Base-by-base conservation (phyloP, 2,888 invertebrate genomes). In the Tribolium freemani region DNA sequence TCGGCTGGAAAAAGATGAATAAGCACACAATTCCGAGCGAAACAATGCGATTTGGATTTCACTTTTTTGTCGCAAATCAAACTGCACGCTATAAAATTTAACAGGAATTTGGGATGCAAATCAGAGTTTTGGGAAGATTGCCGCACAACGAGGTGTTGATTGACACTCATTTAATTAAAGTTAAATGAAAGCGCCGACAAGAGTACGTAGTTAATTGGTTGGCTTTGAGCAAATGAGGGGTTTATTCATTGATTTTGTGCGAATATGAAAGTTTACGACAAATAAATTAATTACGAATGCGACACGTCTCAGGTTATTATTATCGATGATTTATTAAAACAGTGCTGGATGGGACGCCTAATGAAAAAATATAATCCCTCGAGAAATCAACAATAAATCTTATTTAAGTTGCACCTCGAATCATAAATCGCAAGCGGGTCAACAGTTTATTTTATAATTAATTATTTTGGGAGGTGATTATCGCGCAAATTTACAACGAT, bases 281-380 rank as follows among this genome's bases (percentile, higher is more conserved):
- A 51, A 63, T 60, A 60, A 60, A 60, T 60, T 60, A 44, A 60
- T 60, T 60, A 46, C 10, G 26, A 21, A 54, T 31, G 45, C 48
- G 53, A 13, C 54, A 46, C 38, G 45, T 58, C 21, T 46, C 26
- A 45, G 45, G 16, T 16, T 16, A 5, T 51, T 60, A 60, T 60
- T 68, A 38, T 51, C 56, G 20, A 45, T 58, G 68, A 38, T 38
- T 38, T 38, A 38, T 38, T 38, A 38, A 38, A 38, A 38, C 38
- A 38, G 38, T 38, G 60, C 71, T 66, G 66, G 71, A 75, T 67
- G 68, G 69, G 66, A 26, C 26, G 56, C 60, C 31, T 75, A 73
- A 75, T 75, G 75, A 75, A 75, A 75, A 75, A 75, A 71, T 72
- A 75, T 72, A 73, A 72, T 51, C 75, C 68, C 56, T 13, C 20